These are phyloP conservation scores for Tragopan temminckii DNA, from an alignment of 2,797 vertebrate genomes.

Conservation along the genomic window DNA sequence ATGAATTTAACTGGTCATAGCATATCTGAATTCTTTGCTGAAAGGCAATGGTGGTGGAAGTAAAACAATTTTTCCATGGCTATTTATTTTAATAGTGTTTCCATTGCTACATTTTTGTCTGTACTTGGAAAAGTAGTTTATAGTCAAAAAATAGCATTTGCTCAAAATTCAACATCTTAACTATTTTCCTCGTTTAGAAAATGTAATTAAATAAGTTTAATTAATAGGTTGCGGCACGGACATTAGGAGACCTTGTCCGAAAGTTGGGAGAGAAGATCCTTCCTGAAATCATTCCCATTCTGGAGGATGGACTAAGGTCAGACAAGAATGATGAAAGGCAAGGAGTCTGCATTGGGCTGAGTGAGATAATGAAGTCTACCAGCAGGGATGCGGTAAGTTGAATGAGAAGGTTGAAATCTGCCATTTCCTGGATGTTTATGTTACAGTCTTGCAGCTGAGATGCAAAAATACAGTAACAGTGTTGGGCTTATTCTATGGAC, in stretches of 20 bases:
- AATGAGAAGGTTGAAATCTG: not conserved
- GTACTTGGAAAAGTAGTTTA: not conserved
- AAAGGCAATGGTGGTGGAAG: not conserved
- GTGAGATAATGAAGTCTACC: constrained; percentile 99
- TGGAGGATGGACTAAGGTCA: constrained; percentile 94
- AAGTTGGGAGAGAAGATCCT: constrained; percentile 99
- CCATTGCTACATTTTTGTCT: not conserved
- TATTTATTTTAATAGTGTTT: not conserved
- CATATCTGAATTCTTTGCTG: not conserved
- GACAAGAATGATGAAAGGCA: constrained; percentile 97
- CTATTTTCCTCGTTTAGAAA: too few relatives aligned
- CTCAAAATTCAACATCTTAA: not conserved
- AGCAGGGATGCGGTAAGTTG: constrained; percentile 93
- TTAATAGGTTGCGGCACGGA: constrained; percentile 94
- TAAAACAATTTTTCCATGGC: not conserved
- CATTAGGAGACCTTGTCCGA: constrained; percentile 94
- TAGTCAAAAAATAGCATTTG: not conserved
- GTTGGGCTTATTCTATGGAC: not conserved
- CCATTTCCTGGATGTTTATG: not conserved
- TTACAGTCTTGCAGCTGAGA: not conserved
- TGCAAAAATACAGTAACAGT: not conserved
- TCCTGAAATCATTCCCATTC: constrained; percentile 98
- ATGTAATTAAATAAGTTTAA: not conserved
- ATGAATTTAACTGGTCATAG: not conserved
- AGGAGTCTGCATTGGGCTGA: constrained; percentile 96